These are phyloP conservation scores for Sphaerophoria taeniata DNA, from an alignment of 2,888 invertebrate genomes.

Conservation along the genomic window DNA sequence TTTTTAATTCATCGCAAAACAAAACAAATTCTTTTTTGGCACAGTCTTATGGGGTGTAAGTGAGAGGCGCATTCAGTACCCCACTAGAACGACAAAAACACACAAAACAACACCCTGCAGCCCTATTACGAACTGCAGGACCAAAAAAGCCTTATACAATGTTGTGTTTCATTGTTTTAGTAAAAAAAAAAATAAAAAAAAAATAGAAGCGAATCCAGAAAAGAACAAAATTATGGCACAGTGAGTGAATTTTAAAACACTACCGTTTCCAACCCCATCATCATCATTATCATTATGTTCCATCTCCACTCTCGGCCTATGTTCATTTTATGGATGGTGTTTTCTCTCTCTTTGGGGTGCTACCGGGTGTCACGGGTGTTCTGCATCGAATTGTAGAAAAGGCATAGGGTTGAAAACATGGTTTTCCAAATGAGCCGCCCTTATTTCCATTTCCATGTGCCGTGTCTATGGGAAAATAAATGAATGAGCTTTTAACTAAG, in stretches of 20 bases:
- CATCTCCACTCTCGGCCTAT: constrained; percentile 43
- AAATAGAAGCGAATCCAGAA: constrained; percentile 31
- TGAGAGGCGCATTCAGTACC: neutral
- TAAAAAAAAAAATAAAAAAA: constrained; percentile 14
- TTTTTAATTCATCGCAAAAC: constrained; percentile 72
- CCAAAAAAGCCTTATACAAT: constrained; percentile 36
- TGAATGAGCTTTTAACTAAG: constrained; percentile 72
- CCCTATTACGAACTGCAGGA: constrained; percentile 20
- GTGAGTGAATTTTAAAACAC: constrained; percentile 68
- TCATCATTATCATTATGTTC: constrained; percentile 50
- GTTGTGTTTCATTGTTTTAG: constrained; percentile 62
- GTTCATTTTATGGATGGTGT: constrained; percentile 17
- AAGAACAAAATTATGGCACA: constrained; percentile 67
- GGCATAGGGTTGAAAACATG: constrained; percentile 51
- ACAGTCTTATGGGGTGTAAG: constrained; percentile 26
- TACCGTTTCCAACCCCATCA: constrained; percentile 34
- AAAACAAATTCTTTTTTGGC: constrained; percentile 68
- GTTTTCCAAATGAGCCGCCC: constrained; percentile 68
- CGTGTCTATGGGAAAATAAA: constrained; percentile 70
- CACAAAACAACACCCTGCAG: constrained; percentile 5
- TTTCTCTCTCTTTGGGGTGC: neutral
- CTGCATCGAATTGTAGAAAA: constrained; percentile 8
- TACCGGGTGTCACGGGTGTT: neutral
- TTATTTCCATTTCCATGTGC: constrained; percentile 51
- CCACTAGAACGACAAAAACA: constrained; percentile 1